Percentiles rank a stretch among this genome's conserved stretches.
Evolutionary conservation across 37 sponge, comb jelly and placozoan genomes (phyloP).

Genomic region (Tethya wilhelma): DNA sequence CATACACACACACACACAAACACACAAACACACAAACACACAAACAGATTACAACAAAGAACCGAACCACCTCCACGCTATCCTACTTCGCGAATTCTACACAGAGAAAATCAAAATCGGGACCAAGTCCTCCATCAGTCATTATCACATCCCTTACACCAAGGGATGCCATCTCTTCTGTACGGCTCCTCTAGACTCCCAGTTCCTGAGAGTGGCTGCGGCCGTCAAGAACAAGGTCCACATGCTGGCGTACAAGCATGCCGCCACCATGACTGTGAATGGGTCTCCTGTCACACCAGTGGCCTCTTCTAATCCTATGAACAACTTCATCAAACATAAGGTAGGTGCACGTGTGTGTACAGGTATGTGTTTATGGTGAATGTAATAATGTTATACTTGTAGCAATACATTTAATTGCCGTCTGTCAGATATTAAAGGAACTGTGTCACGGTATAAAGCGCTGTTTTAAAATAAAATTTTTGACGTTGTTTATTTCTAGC

Average conservation of each 20-base stretch:
- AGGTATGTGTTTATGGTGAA: too few relatives aligned
- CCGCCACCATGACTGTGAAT: constrained; percentile 19
- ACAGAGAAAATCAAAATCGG: constrained; percentile 6
- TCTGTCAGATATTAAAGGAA: not conserved
- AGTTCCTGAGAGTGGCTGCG: constrained; percentile 69
- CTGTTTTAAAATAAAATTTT: not conserved
- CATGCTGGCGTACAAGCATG: constrained; percentile 73
- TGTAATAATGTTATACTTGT: too few relatives aligned
- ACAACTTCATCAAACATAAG: constrained; percentile 64
- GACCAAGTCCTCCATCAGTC: constrained; percentile 26
- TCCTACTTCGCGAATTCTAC: constrained; percentile 51
- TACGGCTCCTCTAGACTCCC: constrained; percentile 48
- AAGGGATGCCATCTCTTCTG: constrained; percentile 76
- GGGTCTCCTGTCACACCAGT: constrained; percentile 27
- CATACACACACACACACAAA: too few relatives aligned
- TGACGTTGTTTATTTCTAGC: too few relatives aligned
- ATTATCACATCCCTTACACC: constrained; percentile 47
- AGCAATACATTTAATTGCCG: too few relatives aligned
- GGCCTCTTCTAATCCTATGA: not conserved
- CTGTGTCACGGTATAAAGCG: not conserved
- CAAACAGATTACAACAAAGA: constrained; percentile 65
- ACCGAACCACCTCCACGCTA: constrained; percentile 50
- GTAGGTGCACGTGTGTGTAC: constrained; percentile 42
- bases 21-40: too few relatives aligned
- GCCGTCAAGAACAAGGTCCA: constrained; percentile 79